Evolutionary conservation across 2,888 invertebrate species (phyloP).

Genomic region (Nipponacmea schrenckii): DNA sequence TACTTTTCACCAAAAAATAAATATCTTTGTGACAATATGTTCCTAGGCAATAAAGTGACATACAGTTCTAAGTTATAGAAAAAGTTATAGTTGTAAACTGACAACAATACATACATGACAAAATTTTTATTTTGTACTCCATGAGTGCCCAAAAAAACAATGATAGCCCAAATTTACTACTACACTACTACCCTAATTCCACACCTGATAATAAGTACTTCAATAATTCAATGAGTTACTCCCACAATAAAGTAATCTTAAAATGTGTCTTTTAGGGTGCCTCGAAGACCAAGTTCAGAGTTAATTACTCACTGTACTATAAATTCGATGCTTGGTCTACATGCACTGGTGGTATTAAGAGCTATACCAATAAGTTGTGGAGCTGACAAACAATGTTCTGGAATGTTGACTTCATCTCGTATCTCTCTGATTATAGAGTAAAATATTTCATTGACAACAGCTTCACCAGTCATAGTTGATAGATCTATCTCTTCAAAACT

Average conservation of each 20-base stretch:
- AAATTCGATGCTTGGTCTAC: slow-evolving; percentile 68
- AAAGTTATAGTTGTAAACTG: background rate
- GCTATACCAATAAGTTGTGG: slow-evolving; percentile 65
- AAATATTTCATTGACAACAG: slow-evolving; percentile 65
- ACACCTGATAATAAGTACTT: too few relatives aligned
- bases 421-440: slow-evolving; percentile 66
- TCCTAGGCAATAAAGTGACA: too few relatives aligned
- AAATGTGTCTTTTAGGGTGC: too few relatives aligned
- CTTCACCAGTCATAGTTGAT: slow-evolving; percentile 35
- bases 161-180: background rate
- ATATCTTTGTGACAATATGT: too few relatives aligned
- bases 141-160: too few relatives aligned
- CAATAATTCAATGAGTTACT: too few relatives aligned
- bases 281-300: too few relatives aligned
- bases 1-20: background rate
- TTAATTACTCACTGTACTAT: slow-evolving; percentile 54
- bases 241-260: too few relatives aligned
- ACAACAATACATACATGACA: background rate
- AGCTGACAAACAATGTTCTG: slow-evolving; percentile 45
- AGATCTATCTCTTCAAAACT: slow-evolving; percentile 51
- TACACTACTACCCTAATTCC: too few relatives aligned
- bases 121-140: too few relatives aligned
- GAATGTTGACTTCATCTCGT: slow-evolving; percentile 67
- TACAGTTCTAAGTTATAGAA: too few relatives aligned
- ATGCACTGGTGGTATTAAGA: slow-evolving; percentile 62